Evolutionary conservation across 2,797 vertebrate genomes (phyloP).

Genomic region (Diceros bicornis): DNA sequence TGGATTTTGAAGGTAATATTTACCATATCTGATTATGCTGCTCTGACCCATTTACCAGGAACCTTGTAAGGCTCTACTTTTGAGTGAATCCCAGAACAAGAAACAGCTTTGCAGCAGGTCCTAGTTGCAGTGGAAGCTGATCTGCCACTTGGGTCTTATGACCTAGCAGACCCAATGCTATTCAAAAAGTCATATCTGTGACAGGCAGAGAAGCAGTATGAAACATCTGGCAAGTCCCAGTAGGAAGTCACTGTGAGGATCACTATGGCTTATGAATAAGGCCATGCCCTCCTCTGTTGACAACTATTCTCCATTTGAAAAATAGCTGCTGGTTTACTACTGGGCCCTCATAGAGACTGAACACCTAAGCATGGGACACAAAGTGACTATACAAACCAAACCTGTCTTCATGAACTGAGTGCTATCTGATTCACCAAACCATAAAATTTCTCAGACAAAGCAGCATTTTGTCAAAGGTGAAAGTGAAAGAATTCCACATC

Average conservation of each 20-base stretch:
- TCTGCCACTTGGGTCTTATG: neutral
- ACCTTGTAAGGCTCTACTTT: neutral
- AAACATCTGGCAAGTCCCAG: neutral
- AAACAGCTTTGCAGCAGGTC: neutral
- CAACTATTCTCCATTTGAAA: slow-evolving; percentile 13
- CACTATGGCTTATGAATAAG: neutral
- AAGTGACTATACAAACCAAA: neutral
- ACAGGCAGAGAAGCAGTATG: neutral
- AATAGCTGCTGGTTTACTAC: neutral
- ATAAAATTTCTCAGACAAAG: neutral
- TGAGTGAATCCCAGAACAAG: neutral
- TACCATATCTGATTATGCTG: neutral
- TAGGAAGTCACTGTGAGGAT: neutral
- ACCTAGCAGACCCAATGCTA: neutral
- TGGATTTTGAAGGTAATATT: slow-evolving; percentile 13
- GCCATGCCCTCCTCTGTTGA: neutral
- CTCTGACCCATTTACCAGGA: neutral
- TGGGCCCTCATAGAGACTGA: neutral
- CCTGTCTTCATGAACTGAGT: neutral
- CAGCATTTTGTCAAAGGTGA: neutral
- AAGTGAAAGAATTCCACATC: neutral
- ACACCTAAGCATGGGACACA: neutral
- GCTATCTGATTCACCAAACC: neutral
- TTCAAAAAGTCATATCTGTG: neutral
- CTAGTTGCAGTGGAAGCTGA: neutral